phyloP scores from a whole-genome alignment of 2,888 invertebrate genomes.

The Lumbricus terrestris region DNA sequence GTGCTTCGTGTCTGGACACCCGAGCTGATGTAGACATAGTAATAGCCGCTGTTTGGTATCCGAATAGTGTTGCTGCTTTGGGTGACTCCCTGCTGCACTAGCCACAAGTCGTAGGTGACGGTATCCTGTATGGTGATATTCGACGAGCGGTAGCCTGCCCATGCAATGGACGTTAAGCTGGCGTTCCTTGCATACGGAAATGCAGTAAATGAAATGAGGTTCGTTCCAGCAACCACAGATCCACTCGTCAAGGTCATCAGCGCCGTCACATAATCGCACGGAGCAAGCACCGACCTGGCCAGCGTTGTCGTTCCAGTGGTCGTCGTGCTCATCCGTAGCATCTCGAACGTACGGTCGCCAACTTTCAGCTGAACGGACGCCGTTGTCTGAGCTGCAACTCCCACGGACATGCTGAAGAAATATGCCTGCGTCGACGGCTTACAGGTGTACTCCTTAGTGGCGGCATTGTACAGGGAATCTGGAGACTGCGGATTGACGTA shows the following conservation, averaged over 20 bases:
- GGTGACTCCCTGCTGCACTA: conserved; percentile 11
- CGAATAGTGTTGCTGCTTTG: conserved; percentile 13
- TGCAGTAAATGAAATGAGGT: conserved; percentile 26
- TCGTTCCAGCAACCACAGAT: conserved; percentile 12
- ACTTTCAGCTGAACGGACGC: conserved; percentile 16
- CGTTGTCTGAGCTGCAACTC: conserved; percentile 19
- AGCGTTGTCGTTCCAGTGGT: conserved; percentile 26
- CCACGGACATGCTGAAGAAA: conserved; percentile 30
- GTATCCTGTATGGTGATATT: conserved; percentile 22
- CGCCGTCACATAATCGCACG: conserved; percentile 17
- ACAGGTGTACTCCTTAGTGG: conserved; percentile 24
- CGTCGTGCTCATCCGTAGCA: conserved; percentile 11
- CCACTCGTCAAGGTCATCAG: conserved; percentile 16
- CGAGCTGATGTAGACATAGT: conserved; percentile 31
- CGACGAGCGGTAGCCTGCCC: conserved; percentile 25
- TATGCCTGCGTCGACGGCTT: neutral
- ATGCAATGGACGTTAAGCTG: conserved; percentile 8
- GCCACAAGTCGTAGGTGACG: conserved; percentile 24
- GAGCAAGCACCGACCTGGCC: conserved; percentile 25
- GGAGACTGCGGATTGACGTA: conserved; percentile 9
- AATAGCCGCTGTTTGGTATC: conserved; percentile 26
- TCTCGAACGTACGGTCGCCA: conserved; percentile 13
- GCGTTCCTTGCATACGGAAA: conserved; percentile 23
- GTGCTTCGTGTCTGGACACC: conserved; percentile 12
- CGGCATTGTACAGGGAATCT: conserved; percentile 16